Percentiles rank a stretch among this genome's conserved stretches.
phyloP scores from a whole-genome alignment of 64 coral and sea anemone species.

The Orbicella faveolata region DNA sequence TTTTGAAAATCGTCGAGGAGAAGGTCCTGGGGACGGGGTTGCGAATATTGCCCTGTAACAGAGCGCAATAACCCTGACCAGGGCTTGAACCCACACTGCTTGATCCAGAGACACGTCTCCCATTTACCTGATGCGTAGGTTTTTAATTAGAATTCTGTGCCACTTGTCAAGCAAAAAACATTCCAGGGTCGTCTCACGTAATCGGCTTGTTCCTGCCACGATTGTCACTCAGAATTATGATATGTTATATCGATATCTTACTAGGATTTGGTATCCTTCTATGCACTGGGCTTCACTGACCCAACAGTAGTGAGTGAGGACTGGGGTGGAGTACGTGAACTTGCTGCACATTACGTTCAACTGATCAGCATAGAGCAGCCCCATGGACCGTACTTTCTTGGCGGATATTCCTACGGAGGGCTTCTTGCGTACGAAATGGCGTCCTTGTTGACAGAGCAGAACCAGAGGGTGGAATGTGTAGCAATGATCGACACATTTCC shows the following conservation, averaged over 20 bases:
- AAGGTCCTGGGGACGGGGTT: too few relatives aligned
- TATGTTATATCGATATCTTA: neutral
- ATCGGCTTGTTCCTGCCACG: too few relatives aligned
- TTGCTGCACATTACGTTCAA: conserved; percentile 27
- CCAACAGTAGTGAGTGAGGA: neutral
- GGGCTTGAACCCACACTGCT: too few relatives aligned
- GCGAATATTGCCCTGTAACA: too few relatives aligned
- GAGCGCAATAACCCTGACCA: too few relatives aligned
- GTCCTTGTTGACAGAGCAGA: conserved; percentile 8
- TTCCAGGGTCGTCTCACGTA: too few relatives aligned
- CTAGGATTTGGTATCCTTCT: conserved; percentile 22
- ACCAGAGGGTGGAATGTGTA: conserved; percentile 34
- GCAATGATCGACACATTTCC: conserved; percentile 59
- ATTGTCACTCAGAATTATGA: too few relatives aligned
- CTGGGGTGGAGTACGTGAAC: conserved; percentile 52
- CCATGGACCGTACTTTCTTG: conserved; percentile 49
- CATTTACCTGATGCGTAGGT: too few relatives aligned
- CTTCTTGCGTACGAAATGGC: conserved; percentile 59
- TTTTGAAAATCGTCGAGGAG: too few relatives aligned
- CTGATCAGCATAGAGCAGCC: conserved; percentile 22
- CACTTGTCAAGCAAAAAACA: too few relatives aligned
- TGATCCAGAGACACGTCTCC: too few relatives aligned
- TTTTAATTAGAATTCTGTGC: too few relatives aligned
- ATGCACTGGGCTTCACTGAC: conserved; percentile 41
- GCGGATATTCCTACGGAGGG: conserved; percentile 52